Evolutionary conservation across 2,113 vertebrate species (phyloP).

Genomic region (Agapornis roseicollis): DNA sequence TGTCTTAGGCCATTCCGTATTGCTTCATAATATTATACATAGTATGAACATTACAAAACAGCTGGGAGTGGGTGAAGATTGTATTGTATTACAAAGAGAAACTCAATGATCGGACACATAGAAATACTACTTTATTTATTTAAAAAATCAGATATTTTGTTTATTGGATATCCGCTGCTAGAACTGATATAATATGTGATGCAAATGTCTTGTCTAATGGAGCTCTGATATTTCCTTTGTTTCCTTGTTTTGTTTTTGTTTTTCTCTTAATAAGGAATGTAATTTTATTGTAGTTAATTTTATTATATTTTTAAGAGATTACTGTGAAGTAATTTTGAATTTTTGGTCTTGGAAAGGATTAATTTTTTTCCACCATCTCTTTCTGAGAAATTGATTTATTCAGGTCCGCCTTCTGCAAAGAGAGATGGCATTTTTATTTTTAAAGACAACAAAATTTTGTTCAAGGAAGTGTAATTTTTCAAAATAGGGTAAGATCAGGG

Average conservation of each 20-base stretch:
- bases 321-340: neutral
- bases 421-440: neutral
- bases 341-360: neutral
- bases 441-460: neutral
- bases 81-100: neutral
- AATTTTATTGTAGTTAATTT: neutral
- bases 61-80: neutral
- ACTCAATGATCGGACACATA: neutral
- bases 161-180: neutral
- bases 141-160: neutral
- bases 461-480: neutral
- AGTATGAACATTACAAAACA: neutral
- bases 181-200: neutral
- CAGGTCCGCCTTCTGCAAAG: neutral
- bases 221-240: neutral
- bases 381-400: neutral
- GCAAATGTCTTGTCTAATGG: neutral
- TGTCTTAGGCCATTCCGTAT: neutral
- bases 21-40: neutral
- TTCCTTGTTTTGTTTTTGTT: neutral
- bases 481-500: neutral
- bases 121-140: neutral
- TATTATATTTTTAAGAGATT: neutral
- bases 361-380: neutral
- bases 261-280: neutral